Evolutionary conservation across 2,888 invertebrate species (phyloP), one percentile per base, ranked within the genome.

Genomic region (Heteromurus nitidus): DNA sequence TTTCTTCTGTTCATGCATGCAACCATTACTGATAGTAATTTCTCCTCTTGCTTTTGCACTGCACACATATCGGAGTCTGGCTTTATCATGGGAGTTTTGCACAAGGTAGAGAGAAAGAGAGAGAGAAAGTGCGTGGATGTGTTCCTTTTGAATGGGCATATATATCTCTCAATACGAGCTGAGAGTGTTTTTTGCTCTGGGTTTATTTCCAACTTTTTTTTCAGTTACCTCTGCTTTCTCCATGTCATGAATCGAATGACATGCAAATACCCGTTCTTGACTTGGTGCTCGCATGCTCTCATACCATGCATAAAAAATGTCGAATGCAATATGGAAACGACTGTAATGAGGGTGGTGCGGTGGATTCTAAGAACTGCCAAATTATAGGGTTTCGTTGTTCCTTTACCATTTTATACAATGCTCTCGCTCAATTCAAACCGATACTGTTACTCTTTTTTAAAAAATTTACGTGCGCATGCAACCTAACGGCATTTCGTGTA

Each of bases 1-100:
- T 67, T 65, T 47, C 50, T 11, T 30, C 31, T 55, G 47, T 24
- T 76, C 68, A 60, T 76, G 60, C 75, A 75, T 75, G 75, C 75
- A 67, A 67, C 67, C 75, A 42, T 67, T 75, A 75, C 60, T 60
- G 58, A 60, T 42, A 69, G 42, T 47, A 47, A 5, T n/a, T 47
- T 47, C n/a, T 47, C 16, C n/a, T 47, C n/a, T n/a, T n/a, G n/a
- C n/a, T n/a, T n/a, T n/a, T n/a, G n/a, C n/a, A n/a, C n/a, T n/a
- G n/a, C n/a, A n/a, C n/a, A n/a, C n/a, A n/a, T n/a, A n/a, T n/a
- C n/a, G n/a, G n/a, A n/a, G n/a, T n/a, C n/a, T n/a, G n/a, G n/a
- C n/a, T n/a, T n/a, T n/a, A n/a, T n/a, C n/a, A n/a, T n/a, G n/a
- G n/a, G n/a, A n/a, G n/a, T n/a, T n/a, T n/a, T n/a, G n/a, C n/a